Conservation (phyloP, 2,113 vertebrate species). For the Eulemur macaco region DNA sequence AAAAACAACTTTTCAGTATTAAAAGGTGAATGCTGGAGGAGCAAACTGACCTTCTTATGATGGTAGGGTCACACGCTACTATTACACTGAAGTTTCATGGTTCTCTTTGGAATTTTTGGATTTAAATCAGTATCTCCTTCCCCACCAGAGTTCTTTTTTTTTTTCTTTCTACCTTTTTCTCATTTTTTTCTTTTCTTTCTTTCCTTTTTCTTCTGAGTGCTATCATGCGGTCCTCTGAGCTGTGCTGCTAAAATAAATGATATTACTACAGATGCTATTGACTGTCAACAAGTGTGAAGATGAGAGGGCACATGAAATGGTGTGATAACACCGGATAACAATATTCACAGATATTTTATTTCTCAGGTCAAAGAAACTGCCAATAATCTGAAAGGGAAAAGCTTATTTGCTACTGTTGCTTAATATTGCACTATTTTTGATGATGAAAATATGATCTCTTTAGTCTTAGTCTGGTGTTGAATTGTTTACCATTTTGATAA, state of each 20-base stretch:
- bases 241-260: background rate
- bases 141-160: background rate
- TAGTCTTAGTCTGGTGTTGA: background rate
- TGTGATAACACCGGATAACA: background rate
- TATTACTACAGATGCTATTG: background rate
- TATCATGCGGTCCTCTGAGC: background rate
- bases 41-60: background rate
- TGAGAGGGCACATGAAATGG: background rate
- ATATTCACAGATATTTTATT: background rate
- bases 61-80: background rate
- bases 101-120: background rate
- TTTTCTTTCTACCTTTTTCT: background rate
- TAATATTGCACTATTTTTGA: background rate
- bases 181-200: background rate
- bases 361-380: background rate
- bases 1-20: constrained; percentile 1
- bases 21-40: background rate
- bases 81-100: background rate
- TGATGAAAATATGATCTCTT: background rate
- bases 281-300: background rate
- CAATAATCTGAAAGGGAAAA: constrained; percentile 9
- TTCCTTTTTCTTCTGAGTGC: background rate
- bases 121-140: background rate
- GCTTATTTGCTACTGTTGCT: background rate
- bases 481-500: constrained; percentile 35